Percentiles rank a stretch among this genome's conserved stretches.
phyloP scores from a whole-genome alignment of 2,113 vertebrate species.

The Promerops cafer region DNA sequence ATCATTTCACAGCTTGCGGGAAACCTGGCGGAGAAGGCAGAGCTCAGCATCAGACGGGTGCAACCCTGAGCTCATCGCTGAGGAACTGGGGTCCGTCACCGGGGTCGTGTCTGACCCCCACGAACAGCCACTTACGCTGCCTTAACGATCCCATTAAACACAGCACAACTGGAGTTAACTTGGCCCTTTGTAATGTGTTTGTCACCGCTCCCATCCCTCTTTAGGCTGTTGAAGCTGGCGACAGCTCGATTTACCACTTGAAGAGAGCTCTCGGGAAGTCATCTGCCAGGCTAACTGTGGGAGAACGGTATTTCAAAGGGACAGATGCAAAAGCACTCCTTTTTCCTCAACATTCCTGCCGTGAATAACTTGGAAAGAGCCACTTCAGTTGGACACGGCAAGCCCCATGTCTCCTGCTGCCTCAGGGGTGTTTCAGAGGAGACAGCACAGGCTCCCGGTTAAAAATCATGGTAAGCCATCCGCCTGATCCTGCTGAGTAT shows the following conservation, averaged over 20 bases:
- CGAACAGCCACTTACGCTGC: background rate
- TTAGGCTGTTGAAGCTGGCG: background rate
- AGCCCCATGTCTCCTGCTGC: background rate
- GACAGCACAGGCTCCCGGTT: background rate
- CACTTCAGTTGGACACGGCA: background rate
- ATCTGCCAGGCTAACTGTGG: background rate
- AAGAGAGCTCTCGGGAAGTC: background rate
- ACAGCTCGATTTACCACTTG: background rate
- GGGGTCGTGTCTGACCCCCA: background rate
- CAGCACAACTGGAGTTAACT: background rate
- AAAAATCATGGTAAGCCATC: background rate
- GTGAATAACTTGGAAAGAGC: background rate
- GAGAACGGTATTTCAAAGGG: background rate
- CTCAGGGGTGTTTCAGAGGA: background rate
- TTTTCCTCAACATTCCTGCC: background rate
- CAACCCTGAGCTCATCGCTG: background rate
- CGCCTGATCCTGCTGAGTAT: background rate
- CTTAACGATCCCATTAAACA: background rate
- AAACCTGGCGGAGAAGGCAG: background rate
- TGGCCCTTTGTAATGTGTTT: background rate
- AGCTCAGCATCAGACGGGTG: background rate
- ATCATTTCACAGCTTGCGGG: background rate
- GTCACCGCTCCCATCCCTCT: background rate
- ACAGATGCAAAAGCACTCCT: background rate
- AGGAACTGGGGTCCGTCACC: background rate